Conservation (phyloP, 92 coral and sea anemone species). For the Siderastrea siderea region DNA sequence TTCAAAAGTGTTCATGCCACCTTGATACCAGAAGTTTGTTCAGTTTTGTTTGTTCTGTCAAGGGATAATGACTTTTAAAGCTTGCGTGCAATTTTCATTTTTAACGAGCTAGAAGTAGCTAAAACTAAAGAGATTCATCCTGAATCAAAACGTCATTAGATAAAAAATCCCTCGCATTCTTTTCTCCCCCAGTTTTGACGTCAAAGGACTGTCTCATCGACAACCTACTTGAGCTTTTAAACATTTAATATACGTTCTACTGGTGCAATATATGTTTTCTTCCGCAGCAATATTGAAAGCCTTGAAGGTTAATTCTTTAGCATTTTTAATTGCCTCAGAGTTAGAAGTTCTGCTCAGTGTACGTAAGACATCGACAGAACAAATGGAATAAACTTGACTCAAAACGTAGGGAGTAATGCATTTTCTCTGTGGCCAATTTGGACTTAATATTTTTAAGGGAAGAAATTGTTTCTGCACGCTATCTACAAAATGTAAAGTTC, state of each 20-base stretch:
- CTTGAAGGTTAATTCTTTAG: not conserved
- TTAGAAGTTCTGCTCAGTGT: not conserved
- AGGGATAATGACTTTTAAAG: not conserved
- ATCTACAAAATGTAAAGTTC: not conserved
- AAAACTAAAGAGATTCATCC: not conserved
- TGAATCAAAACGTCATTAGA: not conserved
- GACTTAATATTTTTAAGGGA: no score
- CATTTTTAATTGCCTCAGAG: not conserved
- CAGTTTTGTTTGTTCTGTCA: not conserved
- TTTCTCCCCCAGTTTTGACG: conserved; percentile 12
- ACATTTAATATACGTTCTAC: conserved; percentile 16
- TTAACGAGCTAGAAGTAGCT: not conserved
- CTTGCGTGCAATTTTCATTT: not conserved
- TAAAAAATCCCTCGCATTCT: not conserved
- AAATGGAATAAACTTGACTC: not conserved
- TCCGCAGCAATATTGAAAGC: not conserved
- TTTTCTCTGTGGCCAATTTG: not conserved
- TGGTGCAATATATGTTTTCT: conserved; percentile 4
- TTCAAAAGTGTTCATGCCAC: not conserved
- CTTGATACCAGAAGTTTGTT: not conserved
- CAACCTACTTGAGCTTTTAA: conserved; percentile 17
- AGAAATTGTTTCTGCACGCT: not conserved
- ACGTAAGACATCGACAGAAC: not conserved
- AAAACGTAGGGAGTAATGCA: not conserved
- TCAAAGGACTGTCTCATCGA: conserved; percentile 18